A percentile compares a stretch with the other conserved stretches of the same genome.
Conservation (phyloP, 2,888 invertebrate genomes). For the Limenitis arthemis region DNA sequence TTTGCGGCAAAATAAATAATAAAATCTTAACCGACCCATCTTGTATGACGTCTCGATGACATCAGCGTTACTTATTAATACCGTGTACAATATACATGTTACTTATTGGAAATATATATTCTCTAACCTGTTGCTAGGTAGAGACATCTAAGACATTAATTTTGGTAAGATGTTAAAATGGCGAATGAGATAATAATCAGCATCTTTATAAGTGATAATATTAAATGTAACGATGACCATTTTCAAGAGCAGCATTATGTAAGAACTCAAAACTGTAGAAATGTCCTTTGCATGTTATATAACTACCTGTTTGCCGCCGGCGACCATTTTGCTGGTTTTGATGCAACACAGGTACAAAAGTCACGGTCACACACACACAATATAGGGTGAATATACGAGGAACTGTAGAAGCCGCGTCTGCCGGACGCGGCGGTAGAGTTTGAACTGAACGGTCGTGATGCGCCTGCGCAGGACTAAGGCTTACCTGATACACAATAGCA, state of each 20-base stretch:
- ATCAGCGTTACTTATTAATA: slow-evolving; percentile 65
- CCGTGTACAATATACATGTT: slow-evolving; percentile 42
- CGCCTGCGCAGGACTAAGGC: slow-evolving; percentile 35
- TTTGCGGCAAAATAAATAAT: slow-evolving; percentile 63
- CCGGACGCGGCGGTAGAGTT: slow-evolving; percentile 65
- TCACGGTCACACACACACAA: slow-evolving; percentile 35
- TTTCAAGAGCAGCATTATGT: neutral
- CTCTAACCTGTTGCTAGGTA: slow-evolving; percentile 15
- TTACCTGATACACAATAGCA: slow-evolving; percentile 27
- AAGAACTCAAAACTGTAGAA: slow-evolving; percentile 6
- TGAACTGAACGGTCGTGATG: slow-evolving; percentile 56
- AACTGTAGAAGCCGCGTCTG: slow-evolving; percentile 58
- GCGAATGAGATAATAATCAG: neutral
- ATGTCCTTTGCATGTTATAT: slow-evolving; percentile 33
- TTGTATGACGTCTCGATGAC: slow-evolving; percentile 53
- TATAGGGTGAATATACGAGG: slow-evolving; percentile 26
- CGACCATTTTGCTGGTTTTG: slow-evolving; percentile 58
- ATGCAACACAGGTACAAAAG: slow-evolving; percentile 47
- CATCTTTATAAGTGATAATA: no score
- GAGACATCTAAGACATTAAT: slow-evolving; percentile 1
- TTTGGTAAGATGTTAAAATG: slow-evolving; percentile 9
- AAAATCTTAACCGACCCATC: slow-evolving; percentile 51
- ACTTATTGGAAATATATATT: slow-evolving; percentile 3
- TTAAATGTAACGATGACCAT: no score
- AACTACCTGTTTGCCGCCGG: slow-evolving; percentile 69